phyloP scores from a whole-genome alignment of 2,113 vertebrate genomes.

The Orthonyx spaldingii region DNA sequence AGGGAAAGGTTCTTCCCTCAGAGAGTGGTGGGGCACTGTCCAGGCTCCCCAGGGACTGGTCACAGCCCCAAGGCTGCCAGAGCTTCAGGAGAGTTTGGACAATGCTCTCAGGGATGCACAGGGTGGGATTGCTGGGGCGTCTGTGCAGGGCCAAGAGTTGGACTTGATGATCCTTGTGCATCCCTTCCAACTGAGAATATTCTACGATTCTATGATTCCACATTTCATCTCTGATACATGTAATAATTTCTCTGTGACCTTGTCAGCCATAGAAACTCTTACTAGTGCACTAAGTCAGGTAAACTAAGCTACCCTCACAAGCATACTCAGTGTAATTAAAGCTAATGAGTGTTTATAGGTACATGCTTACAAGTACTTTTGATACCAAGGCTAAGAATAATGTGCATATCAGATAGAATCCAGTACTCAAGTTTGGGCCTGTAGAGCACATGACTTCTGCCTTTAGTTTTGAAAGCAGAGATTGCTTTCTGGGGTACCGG shows the following conservation, averaged over 20 bases:
- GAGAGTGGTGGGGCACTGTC: not conserved
- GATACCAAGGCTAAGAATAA: not conserved
- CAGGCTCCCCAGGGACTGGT: not conserved
- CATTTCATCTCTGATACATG: not conserved
- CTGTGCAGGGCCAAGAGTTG: not conserved
- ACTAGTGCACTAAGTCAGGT: not conserved
- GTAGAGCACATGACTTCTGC: not conserved
- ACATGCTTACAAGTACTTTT: not conserved
- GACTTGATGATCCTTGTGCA: not conserved
- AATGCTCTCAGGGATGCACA: fast-evolving
- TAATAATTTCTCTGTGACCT: not conserved
- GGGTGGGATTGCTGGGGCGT: not conserved
- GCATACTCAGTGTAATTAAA: not conserved
- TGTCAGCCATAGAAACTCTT: not conserved
- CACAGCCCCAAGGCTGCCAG: not conserved
- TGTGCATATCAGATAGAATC: not conserved
- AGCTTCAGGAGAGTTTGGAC: fast-evolving
- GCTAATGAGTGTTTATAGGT: not conserved
- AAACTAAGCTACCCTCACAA: not conserved
- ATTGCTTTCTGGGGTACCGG: not conserved
- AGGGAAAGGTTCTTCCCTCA: not conserved
- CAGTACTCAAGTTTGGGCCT: not conserved
- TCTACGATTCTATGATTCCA: fast-evolving
- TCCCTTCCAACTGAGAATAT: not conserved
- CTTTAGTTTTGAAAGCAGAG: not conserved